Evolutionary conservation across 2,113 vertebrate species (phyloP), one percentile per base, ranked within the genome.

Genomic region (Tetrax tetrax): DNA sequence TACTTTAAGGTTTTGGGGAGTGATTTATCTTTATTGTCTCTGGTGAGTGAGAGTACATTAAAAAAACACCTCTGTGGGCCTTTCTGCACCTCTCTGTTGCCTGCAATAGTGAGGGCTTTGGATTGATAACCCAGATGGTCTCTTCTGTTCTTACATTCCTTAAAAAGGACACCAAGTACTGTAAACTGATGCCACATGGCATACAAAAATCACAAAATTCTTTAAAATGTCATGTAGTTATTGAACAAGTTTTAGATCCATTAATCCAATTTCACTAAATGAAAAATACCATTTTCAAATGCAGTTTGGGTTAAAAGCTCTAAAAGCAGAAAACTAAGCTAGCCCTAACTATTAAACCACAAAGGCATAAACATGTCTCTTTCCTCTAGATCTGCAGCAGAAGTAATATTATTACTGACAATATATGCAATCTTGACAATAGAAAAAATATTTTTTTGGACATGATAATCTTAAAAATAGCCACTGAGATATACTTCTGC

Each of bases 111-210:
- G 43, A 89, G 43, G 87, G 47, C 33, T 92, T 68, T 91, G 54
- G 83, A 33, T 84, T 81, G 86, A 64, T 94, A 95, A 93, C 95
- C 94, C 96, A 97, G 93, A 95, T 91, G 93, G 95, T 95, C 77
- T 72, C 60, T 91, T 89, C 91, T 75, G 60, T 33, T 81, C 77
- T 78, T 87, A 71, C 60, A 68, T 28, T 89, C 56, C 77, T 89
- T 63, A 51, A 37, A 93, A 95, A 93, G 90, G 82, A 95, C 90
- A 81, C 56, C 0, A 25, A 81, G 88, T 93, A 69, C 95, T 89
- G 80, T 75, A 78, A 87, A 77, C 11, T 78, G 53, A 64, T 87
- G 68, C 82, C 92, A 93, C 82, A 94, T 54, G 93, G 89, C 66
- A 91, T 29, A 82, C 13, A 78, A 79, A 91, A 93, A 72, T 53